Percentiles rank a stretch among this genome's conserved stretches.
These are phyloP conservation scores for Pterocles gutturalis DNA, from an alignment of 2,113 vertebrate genomes.

Conservation along the genomic window DNA sequence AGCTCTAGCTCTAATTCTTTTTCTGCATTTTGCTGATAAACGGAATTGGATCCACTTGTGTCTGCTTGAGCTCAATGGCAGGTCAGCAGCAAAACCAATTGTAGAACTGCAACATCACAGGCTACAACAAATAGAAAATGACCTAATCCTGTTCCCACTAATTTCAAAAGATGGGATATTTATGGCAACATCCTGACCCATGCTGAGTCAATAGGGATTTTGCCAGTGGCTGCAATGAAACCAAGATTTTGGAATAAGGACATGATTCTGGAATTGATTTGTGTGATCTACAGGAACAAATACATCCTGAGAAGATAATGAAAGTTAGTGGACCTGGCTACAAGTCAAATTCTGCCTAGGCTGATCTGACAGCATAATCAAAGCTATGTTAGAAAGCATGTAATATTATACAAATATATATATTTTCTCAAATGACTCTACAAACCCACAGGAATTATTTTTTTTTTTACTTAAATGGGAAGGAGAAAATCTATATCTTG, in stretches of 20 bases:
- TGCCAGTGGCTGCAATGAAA: not conserved
- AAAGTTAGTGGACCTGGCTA: not conserved
- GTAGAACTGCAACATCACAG: not conserved
- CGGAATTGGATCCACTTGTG: not conserved
- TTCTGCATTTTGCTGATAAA: not conserved
- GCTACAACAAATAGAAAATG: not conserved
- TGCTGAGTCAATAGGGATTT: not conserved
- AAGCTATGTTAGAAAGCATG: not conserved
- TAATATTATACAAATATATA: conserved; percentile 54
- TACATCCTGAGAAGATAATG: not conserved
- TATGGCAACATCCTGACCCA: not conserved
- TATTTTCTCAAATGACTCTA: conserved; percentile 51
- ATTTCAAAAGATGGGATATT: not conserved
- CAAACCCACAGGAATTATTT: conserved; percentile 38
- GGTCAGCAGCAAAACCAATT: not conserved
- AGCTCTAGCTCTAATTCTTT: not conserved
- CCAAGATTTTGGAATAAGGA: not conserved
- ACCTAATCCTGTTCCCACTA: not conserved
- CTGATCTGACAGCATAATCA: conserved; percentile 45
- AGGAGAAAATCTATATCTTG: conserved; percentile 58
- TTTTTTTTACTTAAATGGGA: conserved; percentile 42
- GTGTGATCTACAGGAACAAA: not conserved
- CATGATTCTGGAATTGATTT: not conserved
- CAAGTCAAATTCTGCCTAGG: not conserved
- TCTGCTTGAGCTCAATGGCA: not conserved